Evolutionary conservation across 2,113 vertebrate genomes (phyloP), one percentile per base, ranked within the genome.

Genomic region (Ciconia boyciana): DNA sequence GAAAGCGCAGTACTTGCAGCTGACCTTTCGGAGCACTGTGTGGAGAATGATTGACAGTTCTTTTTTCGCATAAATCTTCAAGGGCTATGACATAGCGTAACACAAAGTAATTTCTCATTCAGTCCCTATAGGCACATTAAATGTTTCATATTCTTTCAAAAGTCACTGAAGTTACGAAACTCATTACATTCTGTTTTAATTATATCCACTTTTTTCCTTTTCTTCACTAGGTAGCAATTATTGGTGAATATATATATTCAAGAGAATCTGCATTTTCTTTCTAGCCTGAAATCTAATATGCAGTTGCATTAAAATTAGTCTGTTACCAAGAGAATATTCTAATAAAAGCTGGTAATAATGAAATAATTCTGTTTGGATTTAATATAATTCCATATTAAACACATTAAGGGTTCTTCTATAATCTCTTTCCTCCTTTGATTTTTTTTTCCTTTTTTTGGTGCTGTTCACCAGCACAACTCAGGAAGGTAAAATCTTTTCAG

Each of bases 371-470:
- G 80, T 90, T 96, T 87, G 60, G 92, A 92, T 95, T 97, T 96
- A 96, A 96, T 96, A 94, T 92, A 94, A 97, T 96, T 94, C 94
- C 94, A 74, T 94, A 95, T 95, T 95, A 94, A 97, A 96, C 70
- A 86, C 36, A 57, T 84, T 49, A 86, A 97, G 60, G 51, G 15
- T 89, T 92, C 68, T 68, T 81, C 71, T 15, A 36, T 83, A 94
- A 87, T 80, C 86, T 83, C 52, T 79, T 94, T 77, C 41, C 26
- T 83, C 36, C 60, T 95, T 71, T 90, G 88, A 89, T 94, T 10
- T 39, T 88, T 69, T 77, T 62, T 61, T 10, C 3, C 5, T 31
- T 61, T 91, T 94, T 89, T 94, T 72, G 28, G 58, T 69, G 34
- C 28, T 64, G 5, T 48, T 94, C 85, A 83, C 31, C 58, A 65